These are phyloP conservation scores for Toxotes lorentzi DNA, from an alignment of 2,797 vertebrate genomes.

Conservation along the genomic window DNA sequence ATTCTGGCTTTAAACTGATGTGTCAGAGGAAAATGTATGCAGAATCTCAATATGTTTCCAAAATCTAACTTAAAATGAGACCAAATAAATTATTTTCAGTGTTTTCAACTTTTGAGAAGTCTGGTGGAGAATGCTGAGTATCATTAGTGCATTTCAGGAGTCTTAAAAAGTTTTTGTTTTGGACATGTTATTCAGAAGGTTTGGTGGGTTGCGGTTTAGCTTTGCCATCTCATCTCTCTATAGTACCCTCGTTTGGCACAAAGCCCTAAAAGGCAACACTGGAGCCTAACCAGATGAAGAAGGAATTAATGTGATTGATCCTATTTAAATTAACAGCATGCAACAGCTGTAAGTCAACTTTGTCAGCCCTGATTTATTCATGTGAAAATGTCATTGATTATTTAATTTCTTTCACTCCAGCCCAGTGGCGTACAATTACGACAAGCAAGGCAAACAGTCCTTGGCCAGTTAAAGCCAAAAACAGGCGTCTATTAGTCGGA, in stretches of 20 bases:
- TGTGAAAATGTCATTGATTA: constrained; percentile 2
- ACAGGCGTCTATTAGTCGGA: too few species aligned
- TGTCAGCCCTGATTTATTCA: constrained; percentile 16
- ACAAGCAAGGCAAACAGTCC: too few species aligned
- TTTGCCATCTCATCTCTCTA: background rate
- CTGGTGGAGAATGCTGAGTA: background rate
- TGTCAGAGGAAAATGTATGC: background rate
- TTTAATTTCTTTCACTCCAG: background rate
- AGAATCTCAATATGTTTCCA: background rate
- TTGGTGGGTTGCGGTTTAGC: background rate
- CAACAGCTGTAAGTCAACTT: constrained; percentile 23
- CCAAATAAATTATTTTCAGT: background rate
- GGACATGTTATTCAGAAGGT: background rate
- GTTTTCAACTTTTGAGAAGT: background rate
- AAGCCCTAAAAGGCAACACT: background rate
- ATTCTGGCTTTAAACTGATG: background rate
- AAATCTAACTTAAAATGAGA: background rate
- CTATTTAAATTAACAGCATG: constrained; percentile 6
- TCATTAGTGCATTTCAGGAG: background rate
- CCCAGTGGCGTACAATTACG: too few species aligned
- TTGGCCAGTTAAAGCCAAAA: too few species aligned
- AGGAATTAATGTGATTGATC: constrained; percentile 22
- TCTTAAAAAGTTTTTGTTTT: background rate
- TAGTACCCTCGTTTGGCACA: background rate
- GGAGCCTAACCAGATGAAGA: background rate